Conservation (phyloP, 1,140 invertebrate genomes). For the Brachionus sp. region DNA sequence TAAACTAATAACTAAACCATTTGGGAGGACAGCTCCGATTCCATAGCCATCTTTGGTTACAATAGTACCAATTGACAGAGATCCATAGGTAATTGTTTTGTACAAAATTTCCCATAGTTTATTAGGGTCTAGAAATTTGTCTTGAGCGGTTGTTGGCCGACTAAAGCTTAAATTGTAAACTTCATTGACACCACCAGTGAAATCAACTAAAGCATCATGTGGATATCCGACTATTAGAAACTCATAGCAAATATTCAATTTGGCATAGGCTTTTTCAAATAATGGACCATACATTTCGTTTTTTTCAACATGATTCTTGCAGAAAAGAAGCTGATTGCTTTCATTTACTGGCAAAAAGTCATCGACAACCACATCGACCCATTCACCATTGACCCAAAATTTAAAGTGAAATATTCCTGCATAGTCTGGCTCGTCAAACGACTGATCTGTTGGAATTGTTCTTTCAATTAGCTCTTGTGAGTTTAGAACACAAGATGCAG, state of each 20-base stretch:
- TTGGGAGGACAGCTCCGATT: neutral
- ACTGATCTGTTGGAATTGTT: slow-evolving; percentile 69
- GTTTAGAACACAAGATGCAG: slow-evolving; percentile 67
- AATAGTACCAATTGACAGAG: neutral
- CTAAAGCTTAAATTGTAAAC: neutral
- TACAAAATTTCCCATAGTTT: slow-evolving; percentile 27
- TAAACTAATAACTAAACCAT: slow-evolving; percentile 53
- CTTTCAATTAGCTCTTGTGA: slow-evolving; percentile 68
- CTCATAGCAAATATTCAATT: slow-evolving; percentile 57
- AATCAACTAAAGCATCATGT: slow-evolving; percentile 63
- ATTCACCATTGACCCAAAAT: slow-evolving; percentile 74
- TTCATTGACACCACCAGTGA: slow-evolving; percentile 64
- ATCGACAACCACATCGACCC: slow-evolving; percentile 73
- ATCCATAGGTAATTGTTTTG: neutral
- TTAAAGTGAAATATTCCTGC: slow-evolving; percentile 65
- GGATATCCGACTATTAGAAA: slow-evolving; percentile 61
- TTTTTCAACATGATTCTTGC: slow-evolving; percentile 66
- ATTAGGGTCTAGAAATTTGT: slow-evolving; percentile 61
- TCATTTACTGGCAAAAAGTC: slow-evolving; percentile 68
- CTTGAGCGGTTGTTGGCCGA: slow-evolving; percentile 52
- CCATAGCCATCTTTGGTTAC: neutral
- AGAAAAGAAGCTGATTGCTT: slow-evolving; percentile 68
- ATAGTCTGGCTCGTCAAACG: slow-evolving; percentile 62
- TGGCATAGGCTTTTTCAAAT: slow-evolving; percentile 70
- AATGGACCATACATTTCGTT: slow-evolving; percentile 77